Evolutionary conservation across 2,888 invertebrate genomes (phyloP), one percentile per base, ranked within the genome.

Genomic region (Cataglyphis rosenhaueri): DNA sequence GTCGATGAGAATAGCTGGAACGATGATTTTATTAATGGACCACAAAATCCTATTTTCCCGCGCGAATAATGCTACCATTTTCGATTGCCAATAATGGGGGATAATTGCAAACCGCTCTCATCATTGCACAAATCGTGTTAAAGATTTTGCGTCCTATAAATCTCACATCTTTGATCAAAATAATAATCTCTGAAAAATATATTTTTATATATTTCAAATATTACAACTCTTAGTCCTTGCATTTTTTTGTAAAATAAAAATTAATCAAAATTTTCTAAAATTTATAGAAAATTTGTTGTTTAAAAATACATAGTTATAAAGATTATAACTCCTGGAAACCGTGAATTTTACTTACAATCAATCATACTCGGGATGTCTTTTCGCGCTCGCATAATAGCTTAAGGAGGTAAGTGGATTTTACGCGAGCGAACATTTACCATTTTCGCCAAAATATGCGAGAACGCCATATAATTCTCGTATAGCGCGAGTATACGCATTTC

Each of bases 31-130:
- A 88, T 87, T 84, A 79, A 82, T 65, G 35, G 41, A 89, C 89
- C 88, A 61, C 88, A 41, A 79, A 84, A 87, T 85, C 85, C 87
- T 81, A 88, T 88, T 88, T 84, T 87, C 85, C 76, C 73, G 57
- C 68, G 75, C 71, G 78, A 62, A 68, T 52, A 55, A 41, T 65
- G 85, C 83, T 62, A 73, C 82, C 84, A 41, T 78, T 88, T 82
- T 85, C 89, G 81, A 87, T 86, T 85, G 83, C 44, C 64, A 62
- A 74, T 61, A 21, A 38, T 10, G 38, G 78, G 38, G 74, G 71
- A 83, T 88, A 87, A 88, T 88, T 88, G 79, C 83, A 88, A 83
- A 84, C 82, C 86, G 57, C 68, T 66, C 38, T 66, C 68, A 52
- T 25, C 55, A 66, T 57, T 6, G 25, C 8, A 15, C 62, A 35